Evolutionary conservation across 2,113 vertebrate species (phyloP), one percentile per base, ranked within the genome.

Genomic region (Prionailurus viverrinus): DNA sequence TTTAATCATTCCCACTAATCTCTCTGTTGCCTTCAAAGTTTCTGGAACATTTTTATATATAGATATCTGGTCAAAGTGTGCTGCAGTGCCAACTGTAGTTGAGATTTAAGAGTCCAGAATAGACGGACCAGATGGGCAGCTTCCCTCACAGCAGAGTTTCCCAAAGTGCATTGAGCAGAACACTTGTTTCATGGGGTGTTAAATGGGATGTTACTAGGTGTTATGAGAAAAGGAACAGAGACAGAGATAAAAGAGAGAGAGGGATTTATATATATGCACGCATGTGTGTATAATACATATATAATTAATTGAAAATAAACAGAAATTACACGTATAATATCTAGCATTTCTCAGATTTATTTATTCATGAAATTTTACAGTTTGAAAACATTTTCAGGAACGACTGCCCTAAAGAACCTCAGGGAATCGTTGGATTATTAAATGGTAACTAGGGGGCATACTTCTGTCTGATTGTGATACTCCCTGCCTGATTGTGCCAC

Each of bases 11-110:
- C 69, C 65, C 76, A 73, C 96, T 95, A 96, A 97, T 97, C 97
- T 97, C 91, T 97, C 73, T 97, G 95, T 95, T 97, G 94, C 93
- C 85, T 95, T 93, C 94, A 94, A 97, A 98, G 94, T 98, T 98
- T 97, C 93, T 79, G 90, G 98, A 98, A 97, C 96, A 96, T 97
- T 97, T 96, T 85, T 98, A 98, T 97, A 98, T 98, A 97, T 97
- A 98, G 94, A 53, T 98, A 96, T 98, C 94, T 98, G 98, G 98
- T 98, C 98, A 98, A 98, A 98, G 97, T 97, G 96, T 98, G 95
- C 88, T 97, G 96, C 97, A 96, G 94, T 98, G 97, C 98, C 98
- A 98, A 98, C 91, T 98, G 97, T 95, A 98, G 97, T 97, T 97
- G 96, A 97, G 96, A 98, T 97, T 92, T 94, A 88, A 97, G 96